Evolutionary conservation across 2,888 invertebrate species (phyloP), one percentile per base, ranked within the genome.

Genomic region (Meganola albula): DNA sequence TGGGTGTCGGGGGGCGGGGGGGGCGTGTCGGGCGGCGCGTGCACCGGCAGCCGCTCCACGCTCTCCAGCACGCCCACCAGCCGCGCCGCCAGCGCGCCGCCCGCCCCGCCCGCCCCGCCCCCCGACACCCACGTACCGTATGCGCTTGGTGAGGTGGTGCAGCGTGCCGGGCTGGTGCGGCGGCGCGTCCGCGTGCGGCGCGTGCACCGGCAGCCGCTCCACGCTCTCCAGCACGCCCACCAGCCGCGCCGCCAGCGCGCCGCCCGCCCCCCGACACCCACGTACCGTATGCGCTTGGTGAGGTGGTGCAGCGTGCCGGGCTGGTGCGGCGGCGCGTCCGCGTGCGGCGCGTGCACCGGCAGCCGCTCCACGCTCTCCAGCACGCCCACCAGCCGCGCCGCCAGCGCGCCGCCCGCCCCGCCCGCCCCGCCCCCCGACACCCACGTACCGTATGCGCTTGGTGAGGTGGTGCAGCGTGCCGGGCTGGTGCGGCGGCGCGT

Each of bases 361-460:
- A 98, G 87, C 67, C 97, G 97, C 85, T 99, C 99, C 35, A 96
- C 95, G 48, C 96, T 96, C 83, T 99, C 99, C 52, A 99, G 83
- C 20, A 98, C 98, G 12, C 16, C n/a, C n/a, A 99, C 94, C 47
- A 99, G 88, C 68, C 98, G 97, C 57, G 94, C n/a, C 92, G 75
- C 98, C 98, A 56, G 66, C 69, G 7, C 68, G 59, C 30, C 97
- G 98, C 39, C 96, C 88, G 67, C 99, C 35, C 96, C 95, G 48
- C 96, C 96, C 83, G 99, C 99, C 52, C 99, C 83, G 20, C 98
- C 98, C 12, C 16, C n/a, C n/a, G 99, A 94, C 47, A 99, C 88
- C 68, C 98, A 97, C 57, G 94, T 16, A 16, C 16, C 16, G 4
- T 4, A 16, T 16, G 16, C 16, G 16, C 16, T 16, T 16, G 16